Conservation (phyloP, 2,797 vertebrate species). For the Lepilemur septentrionalis region DNA sequence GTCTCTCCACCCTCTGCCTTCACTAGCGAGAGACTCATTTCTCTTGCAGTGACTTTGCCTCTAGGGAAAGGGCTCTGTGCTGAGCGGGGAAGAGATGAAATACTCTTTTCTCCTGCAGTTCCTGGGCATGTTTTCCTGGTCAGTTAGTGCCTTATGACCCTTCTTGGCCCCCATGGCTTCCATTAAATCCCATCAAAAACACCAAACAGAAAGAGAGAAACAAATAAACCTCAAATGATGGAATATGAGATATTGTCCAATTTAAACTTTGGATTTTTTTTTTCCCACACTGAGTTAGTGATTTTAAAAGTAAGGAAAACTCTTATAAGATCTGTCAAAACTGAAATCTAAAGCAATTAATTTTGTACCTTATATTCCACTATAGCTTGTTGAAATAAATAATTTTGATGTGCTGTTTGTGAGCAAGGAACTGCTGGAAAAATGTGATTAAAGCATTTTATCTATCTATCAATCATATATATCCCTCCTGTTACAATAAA, state of each 20-base stretch:
- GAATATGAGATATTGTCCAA: background rate
- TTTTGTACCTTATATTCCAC: background rate
- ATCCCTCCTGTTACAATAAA: background rate
- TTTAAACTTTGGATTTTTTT: background rate
- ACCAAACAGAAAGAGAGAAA: background rate
- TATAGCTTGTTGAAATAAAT: background rate
- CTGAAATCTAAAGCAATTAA: slow-evolving; percentile 7
- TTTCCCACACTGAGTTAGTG: background rate
- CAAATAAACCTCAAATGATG: background rate
- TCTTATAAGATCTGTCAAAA: slow-evolving; percentile 6
- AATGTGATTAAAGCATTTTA: slow-evolving; percentile 25
- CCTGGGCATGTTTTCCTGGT: background rate
- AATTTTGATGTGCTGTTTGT: slow-evolving; percentile 27
- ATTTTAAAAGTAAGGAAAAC: slow-evolving; percentile 41
- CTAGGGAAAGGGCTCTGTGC: background rate
- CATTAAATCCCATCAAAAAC: background rate
- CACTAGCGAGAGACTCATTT: background rate
- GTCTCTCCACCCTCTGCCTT: background rate
- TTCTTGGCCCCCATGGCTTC: background rate
- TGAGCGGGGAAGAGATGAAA: background rate
- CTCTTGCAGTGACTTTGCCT: background rate
- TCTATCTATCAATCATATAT: background rate
- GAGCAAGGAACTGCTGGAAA: background rate
- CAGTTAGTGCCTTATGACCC: background rate
- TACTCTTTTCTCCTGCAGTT: background rate